Evolutionary conservation across 2,113 vertebrate species (phyloP).

Genomic region (Leptosomus discolor): DNA sequence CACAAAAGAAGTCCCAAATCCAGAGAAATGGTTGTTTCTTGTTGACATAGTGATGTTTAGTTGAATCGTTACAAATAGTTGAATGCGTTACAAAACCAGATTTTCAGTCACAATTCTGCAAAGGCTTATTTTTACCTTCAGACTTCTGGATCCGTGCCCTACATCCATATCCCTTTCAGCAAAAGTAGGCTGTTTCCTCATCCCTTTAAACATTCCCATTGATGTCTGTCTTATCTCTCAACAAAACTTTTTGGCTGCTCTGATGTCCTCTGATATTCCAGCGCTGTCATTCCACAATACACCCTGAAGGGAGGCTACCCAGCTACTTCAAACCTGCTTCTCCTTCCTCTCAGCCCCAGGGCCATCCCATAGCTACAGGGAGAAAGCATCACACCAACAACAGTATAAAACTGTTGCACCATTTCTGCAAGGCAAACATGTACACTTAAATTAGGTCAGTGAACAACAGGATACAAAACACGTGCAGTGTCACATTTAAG

Average conservation of each 20-base stretch:
- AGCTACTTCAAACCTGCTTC: background rate
- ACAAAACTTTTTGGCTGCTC: background rate
- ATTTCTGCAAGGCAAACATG: background rate
- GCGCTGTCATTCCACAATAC: background rate
- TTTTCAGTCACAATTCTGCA: background rate
- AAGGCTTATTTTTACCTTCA: background rate
- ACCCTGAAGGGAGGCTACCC: background rate
- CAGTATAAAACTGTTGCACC: background rate
- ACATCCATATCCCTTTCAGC: background rate
- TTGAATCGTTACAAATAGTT: background rate
- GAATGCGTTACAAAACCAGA: background rate
- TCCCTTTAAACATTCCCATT: background rate
- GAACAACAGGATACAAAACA: background rate
- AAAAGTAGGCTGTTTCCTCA: background rate
- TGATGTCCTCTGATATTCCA: background rate
- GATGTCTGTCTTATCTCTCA: background rate
- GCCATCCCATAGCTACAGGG: background rate
- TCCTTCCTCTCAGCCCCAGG: background rate
- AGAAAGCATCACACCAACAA: background rate
- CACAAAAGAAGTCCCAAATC: background rate
- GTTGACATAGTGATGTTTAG: background rate
- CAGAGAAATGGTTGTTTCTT: background rate
- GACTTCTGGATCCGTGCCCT: background rate
- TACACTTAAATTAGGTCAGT: background rate
- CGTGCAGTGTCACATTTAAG: accelerated